Percentiles rank a stretch among this genome's conserved stretches.
phyloP scores from a whole-genome alignment of 37 sponge, comb jelly and placozoan genomes.

The Halisarca cf. caerulea region DNA sequence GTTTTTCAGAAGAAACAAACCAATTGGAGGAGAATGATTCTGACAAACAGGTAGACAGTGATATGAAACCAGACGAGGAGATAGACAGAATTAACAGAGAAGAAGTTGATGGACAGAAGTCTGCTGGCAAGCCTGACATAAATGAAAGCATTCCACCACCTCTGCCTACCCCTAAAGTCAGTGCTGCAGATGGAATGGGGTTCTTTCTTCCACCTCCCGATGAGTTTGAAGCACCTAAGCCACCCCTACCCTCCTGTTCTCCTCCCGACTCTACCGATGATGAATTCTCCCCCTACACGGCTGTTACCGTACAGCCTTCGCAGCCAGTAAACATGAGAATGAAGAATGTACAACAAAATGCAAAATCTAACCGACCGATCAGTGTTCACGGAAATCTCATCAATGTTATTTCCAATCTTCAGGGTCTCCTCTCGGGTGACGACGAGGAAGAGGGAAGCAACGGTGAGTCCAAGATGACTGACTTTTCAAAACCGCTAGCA shows the following conservation, averaged over 20 bases:
- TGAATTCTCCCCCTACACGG: not conserved
- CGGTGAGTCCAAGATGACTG: not conserved
- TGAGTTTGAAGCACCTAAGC: conserved; percentile 15
- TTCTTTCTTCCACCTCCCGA: conserved; percentile 28
- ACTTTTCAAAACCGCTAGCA: not conserved
- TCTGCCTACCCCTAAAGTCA: not conserved
- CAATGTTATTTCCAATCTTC: conserved; percentile 19
- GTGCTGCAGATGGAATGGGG: not conserved
- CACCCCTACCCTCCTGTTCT: conserved; percentile 4
- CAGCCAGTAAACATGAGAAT: not conserved
- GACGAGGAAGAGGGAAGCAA: not conserved
- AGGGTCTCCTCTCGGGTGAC: conserved; percentile 10
- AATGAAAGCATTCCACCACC: not conserved
- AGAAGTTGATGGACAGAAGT: not conserved
- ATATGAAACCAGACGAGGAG: not conserved
- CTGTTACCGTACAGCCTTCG: not conserved
- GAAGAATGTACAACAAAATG: no score
- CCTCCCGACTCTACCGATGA: conserved; percentile 10
- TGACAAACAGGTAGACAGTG: not conserved
- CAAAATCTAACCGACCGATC: not conserved
- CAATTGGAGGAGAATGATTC: not conserved
- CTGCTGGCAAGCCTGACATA: not conserved
- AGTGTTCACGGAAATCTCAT: conserved; percentile 25
- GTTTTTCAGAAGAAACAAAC: conserved; percentile 25
- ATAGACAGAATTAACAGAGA: not conserved